Percentiles rank a stretch among this genome's conserved stretches.
Evolutionary conservation across 2,113 vertebrate genomes (phyloP).

Genomic region (Pica pica): DNA sequence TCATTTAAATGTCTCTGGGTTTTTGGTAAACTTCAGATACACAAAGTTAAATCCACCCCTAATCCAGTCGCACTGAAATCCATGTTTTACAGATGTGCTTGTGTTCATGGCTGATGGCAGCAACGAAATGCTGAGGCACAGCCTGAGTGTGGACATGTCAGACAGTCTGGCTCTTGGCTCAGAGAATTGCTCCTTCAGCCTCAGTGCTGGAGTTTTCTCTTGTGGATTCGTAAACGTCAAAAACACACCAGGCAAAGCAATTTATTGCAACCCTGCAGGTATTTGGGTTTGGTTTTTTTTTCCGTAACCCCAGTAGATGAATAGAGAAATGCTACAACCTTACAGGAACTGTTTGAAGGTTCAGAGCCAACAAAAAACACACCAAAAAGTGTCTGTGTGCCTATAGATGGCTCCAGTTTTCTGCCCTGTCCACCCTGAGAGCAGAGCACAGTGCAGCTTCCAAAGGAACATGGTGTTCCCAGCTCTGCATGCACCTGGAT

Average conservation of each 20-base stretch:
- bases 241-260: not conserved
- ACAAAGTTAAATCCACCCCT: not conserved
- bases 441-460: not conserved
- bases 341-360: not conserved
- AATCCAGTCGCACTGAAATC: not conserved
- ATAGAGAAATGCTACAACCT: not conserved
- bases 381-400: not conserved
- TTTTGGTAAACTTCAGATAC: not conserved
- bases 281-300: accelerated
- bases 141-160: not conserved
- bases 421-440: not conserved
- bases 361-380: not conserved
- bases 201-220: not conserved
- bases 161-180: not conserved
- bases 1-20: not conserved
- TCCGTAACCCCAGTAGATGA: accelerated
- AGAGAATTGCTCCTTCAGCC: not conserved
- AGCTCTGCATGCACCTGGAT: not conserved
- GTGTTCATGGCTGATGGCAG: not conserved
- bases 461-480: not conserved
- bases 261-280: not conserved
- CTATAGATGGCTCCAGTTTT: not conserved
- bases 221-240: not conserved
- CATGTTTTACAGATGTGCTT: not conserved
- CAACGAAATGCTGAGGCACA: not conserved